These are phyloP conservation scores for Galeruca laticollis DNA, from an alignment of 2,888 invertebrate genomes.

Conservation along the genomic window DNA sequence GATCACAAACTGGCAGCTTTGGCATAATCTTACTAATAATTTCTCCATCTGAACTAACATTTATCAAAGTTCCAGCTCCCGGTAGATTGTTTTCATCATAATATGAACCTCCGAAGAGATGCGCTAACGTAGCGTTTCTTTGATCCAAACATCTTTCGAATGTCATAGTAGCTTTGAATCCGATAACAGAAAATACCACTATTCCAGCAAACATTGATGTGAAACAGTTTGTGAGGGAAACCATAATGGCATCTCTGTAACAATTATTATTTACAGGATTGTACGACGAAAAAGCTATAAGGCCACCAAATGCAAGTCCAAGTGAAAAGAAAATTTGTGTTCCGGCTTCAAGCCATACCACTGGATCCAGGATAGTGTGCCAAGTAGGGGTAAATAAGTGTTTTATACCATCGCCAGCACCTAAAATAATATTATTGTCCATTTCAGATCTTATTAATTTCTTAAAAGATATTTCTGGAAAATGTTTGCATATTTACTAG, in stretches of 20 bases:
- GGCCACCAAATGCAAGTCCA: constrained; percentile 94
- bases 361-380: constrained; percentile 91
- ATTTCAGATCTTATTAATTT: background rate
- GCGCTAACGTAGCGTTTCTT: constrained; percentile 73
- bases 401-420: constrained; percentile 80
- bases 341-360: constrained; percentile 97
- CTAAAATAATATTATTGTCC: constrained; percentile 2
- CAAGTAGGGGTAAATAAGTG: constrained; percentile 95
- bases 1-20: constrained; percentile 80
- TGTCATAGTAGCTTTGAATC: constrained; percentile 90
- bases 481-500: background rate
- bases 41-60: constrained; percentile 69
- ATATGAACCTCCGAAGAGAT: constrained; percentile 70
- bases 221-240: constrained; percentile 92
- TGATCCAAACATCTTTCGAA: constrained; percentile 80
- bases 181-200: constrained; percentile 95
- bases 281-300: constrained; percentile 96
- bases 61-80: constrained; percentile 70
- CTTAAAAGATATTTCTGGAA: background rate
- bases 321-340: constrained; percentile 98
- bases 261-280: constrained; percentile 98
- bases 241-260: constrained; percentile 92
- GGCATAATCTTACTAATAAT: constrained; percentile 74
- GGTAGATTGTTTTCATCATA: constrained; percentile 68
- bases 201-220: constrained; percentile 96